phyloP scores from a whole-genome alignment of 2,888 invertebrate species.

The Proisotoma minuta region DNA sequence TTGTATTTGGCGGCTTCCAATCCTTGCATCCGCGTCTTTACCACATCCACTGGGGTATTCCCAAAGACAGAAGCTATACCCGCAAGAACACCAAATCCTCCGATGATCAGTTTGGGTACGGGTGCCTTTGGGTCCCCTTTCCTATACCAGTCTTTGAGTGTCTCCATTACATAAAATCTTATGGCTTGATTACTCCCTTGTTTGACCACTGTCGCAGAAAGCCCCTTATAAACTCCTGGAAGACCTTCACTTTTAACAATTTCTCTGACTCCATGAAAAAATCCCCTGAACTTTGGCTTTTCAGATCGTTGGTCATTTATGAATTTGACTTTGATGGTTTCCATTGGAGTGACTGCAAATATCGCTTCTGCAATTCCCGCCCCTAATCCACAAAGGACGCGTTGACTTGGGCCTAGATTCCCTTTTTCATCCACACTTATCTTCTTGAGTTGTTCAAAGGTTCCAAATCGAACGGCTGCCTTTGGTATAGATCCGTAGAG shows the following conservation, averaged over 20 bases:
- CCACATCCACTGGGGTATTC: background rate
- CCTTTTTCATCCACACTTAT: constrained; percentile 71
- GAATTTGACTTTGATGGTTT: constrained; percentile 97
- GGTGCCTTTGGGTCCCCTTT: background rate
- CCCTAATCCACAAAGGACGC: constrained; percentile 85
- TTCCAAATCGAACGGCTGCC: constrained; percentile 96
- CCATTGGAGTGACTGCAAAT: constrained; percentile 98
- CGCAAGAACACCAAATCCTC: background rate
- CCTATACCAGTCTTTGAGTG: background rate
- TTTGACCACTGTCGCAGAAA: no score
- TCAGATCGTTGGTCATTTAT: constrained; percentile 92
- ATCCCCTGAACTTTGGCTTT: constrained; percentile 86
- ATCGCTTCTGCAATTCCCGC: constrained; percentile 94
- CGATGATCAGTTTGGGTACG: background rate
- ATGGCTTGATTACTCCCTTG: background rate
- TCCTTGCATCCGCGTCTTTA: background rate
- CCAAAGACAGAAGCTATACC: background rate
- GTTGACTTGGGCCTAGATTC: constrained; percentile 68
- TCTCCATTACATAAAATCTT: background rate
- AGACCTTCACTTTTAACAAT: constrained; percentile 70
- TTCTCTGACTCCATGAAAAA: constrained; percentile 83
- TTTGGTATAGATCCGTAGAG: constrained; percentile 98
- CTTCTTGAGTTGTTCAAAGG: constrained; percentile 87
- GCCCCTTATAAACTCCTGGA: background rate
- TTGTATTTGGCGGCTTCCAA: background rate